Evolutionary conservation across 1,140 invertebrate genomes (phyloP).

Genomic region (Carposina sasakii): DNA sequence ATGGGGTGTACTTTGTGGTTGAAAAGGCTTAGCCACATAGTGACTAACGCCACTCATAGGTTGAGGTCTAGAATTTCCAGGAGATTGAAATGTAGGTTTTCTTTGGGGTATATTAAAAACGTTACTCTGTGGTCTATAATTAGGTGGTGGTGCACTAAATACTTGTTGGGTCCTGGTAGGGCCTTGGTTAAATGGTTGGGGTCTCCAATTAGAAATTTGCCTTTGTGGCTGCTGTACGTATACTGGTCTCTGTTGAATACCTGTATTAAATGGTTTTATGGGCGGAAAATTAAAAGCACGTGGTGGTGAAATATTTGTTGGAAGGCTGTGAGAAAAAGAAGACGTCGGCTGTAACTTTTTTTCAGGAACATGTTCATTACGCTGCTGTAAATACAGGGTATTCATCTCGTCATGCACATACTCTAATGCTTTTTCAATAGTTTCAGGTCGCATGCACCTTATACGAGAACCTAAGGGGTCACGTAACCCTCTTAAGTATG

Average conservation of each 20-base stretch:
- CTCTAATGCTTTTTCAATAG: constrained; percentile 2
- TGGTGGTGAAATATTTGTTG: no score
- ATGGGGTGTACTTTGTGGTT: neutral
- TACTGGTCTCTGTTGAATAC: no score
- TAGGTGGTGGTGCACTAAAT: neutral
- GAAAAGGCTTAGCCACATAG: neutral
- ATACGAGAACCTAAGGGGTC: constrained; percentile 3
- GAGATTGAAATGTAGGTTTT: no score
- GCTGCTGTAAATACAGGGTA: neutral
- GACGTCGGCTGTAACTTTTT: neutral
- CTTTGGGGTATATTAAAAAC: neutral
- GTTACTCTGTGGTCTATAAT: constrained; percentile 3
- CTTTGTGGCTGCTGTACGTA: no score
- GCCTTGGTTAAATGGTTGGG: neutral
- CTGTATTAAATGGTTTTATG: no score
- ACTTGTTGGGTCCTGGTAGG: neutral
- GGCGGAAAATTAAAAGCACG: no score
- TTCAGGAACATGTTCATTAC: neutral
- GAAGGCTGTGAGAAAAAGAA: no score
- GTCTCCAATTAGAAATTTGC: neutral
- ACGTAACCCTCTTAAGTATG: neutral
- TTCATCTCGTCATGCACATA: constrained; percentile 7
- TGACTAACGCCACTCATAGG: constrained; percentile 4
- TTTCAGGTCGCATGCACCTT: constrained; percentile 3
- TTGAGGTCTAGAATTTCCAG: neutral